phyloP scores from a whole-genome alignment of 2,113 vertebrate species.

The Otolemur garnettii region DNA sequence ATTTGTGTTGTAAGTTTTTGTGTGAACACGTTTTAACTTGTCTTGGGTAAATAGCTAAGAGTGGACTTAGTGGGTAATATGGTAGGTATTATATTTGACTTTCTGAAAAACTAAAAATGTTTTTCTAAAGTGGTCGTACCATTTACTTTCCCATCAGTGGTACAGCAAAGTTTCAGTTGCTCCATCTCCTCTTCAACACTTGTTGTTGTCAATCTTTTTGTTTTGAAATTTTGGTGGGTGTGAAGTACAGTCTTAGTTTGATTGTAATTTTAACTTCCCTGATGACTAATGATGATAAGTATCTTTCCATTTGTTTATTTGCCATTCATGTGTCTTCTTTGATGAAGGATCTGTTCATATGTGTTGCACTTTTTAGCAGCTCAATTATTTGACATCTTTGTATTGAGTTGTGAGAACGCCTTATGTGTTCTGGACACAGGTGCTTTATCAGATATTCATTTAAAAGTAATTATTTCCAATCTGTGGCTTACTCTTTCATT shows the following conservation, averaged over 20 bases:
- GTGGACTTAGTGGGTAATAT: neutral
- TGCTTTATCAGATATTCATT: neutral
- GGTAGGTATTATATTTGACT: neutral
- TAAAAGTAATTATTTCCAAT: neutral
- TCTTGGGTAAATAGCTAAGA: neutral
- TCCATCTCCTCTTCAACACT: neutral
- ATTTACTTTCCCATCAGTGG: neutral
- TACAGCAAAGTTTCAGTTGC: neutral
- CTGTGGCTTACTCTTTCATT: neutral
- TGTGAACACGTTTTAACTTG: neutral
- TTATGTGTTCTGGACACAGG: neutral
- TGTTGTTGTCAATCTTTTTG: neutral
- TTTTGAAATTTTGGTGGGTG: neutral
- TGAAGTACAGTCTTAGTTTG: neutral
- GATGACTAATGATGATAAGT: neutral
- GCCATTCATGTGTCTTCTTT: neutral
- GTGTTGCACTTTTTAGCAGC: neutral
- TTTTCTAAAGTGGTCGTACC: neutral
- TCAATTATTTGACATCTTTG: neutral
- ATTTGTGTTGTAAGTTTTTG: neutral
- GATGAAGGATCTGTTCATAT: neutral
- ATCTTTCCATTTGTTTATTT: neutral
- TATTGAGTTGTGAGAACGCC: neutral
- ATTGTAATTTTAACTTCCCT: constrained; percentile 16
- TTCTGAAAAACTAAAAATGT: neutral